A percentile compares a stretch with the other conserved stretches of the same genome.
Conservation (phyloP, 2,888 invertebrate genomes). For the Lycocerus yunnanus region DNA sequence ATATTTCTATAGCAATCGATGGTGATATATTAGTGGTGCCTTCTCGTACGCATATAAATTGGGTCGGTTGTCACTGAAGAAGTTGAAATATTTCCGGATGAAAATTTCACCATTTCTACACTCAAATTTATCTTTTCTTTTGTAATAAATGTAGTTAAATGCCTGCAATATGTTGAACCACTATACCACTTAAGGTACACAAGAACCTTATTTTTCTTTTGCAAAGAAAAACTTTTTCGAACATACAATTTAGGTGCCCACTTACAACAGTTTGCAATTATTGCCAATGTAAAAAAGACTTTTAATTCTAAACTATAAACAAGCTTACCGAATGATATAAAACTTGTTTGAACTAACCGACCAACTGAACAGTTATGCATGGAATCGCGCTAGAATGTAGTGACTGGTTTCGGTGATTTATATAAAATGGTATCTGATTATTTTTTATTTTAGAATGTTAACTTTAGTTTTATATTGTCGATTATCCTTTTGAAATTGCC, state of each 20-base stretch:
- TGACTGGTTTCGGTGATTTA: conserved; percentile 52
- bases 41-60: background rate
- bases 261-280: background rate
- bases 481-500: conserved; percentile 54
- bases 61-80: background rate
- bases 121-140: background rate
- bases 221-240: background rate
- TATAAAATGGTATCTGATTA: conserved; percentile 56
- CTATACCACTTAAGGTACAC: background rate
- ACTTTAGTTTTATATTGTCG: conserved; percentile 58
- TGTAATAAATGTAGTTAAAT: background rate
- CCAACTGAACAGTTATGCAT: conserved; percentile 31
- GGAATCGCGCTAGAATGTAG: conserved; percentile 44
- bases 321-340: conserved; percentile 31
- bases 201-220: background rate
- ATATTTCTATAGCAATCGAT: background rate
- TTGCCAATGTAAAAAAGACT: conserved; percentile 20
- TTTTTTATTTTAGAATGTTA: conserved; percentile 56
- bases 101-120: background rate
- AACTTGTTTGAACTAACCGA: conserved; percentile 31
- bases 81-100: background rate
- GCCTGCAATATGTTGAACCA: background rate
- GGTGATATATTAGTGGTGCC: background rate
- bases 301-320: conserved; percentile 29
- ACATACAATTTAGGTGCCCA: background rate